These are phyloP conservation scores for Melitaea cinxia DNA, from an alignment of 1,140 invertebrate species.

Conservation along the genomic window DNA sequence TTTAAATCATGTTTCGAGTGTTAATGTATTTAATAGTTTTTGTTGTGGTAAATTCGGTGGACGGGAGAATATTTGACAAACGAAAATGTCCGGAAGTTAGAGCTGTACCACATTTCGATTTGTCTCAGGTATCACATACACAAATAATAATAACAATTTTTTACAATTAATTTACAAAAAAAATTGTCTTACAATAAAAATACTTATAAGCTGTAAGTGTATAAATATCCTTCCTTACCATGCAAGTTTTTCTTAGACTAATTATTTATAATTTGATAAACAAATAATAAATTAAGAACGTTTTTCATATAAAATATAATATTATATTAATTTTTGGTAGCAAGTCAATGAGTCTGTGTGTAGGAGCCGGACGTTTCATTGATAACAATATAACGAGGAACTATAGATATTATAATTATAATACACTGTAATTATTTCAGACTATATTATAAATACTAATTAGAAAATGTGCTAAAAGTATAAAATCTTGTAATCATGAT, in stretches of 20 bases:
- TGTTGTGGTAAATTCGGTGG: conserved; percentile 37
- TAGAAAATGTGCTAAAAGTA: too few species aligned
- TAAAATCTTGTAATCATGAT: too few species aligned
- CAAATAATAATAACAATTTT: too few species aligned
- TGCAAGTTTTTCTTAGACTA: not conserved
- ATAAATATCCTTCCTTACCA: not conserved
- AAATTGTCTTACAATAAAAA: too few species aligned
- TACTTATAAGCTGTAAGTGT: not conserved
- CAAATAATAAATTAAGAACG: not conserved
- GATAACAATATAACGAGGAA: conserved; percentile 23
- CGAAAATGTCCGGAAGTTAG: conserved; percentile 75
- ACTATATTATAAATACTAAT: too few species aligned
- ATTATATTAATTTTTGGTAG: conserved; percentile 10
- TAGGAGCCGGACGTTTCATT: conserved; percentile 34
- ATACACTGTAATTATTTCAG: too few species aligned
- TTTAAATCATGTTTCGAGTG: conserved; percentile 37
- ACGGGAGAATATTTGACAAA: conserved; percentile 63
- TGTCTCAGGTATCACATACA: conserved; percentile 64
- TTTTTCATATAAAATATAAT: not conserved
- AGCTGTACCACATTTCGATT: conserved; percentile 73
- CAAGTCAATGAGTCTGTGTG: conserved; percentile 6
- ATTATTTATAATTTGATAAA: not conserved
- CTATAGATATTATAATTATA: too few species aligned
- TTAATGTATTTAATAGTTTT: conserved; percentile 43
- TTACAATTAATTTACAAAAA: not conserved